phyloP scores from a whole-genome alignment of 1,140 invertebrate species.

The Maniola jurtina region DNA sequence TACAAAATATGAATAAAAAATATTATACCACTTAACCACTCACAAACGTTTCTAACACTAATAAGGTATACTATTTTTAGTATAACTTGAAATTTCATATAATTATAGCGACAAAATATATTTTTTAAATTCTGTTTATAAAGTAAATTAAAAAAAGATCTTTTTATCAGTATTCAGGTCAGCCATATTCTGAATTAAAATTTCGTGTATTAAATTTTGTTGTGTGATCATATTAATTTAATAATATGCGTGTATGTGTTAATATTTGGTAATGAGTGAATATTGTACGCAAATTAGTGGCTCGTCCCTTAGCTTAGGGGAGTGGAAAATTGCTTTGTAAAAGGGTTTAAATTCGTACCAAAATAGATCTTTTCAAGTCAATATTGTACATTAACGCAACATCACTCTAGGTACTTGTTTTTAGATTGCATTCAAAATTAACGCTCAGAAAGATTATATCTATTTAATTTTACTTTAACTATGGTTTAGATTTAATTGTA shows the following conservation, averaged over 20 bases:
- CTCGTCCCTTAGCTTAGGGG: constrained; percentile 16
- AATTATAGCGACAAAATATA: too few species aligned
- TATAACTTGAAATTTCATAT: background rate
- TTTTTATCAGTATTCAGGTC: too few species aligned
- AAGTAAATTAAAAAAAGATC: too few species aligned
- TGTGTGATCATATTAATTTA: too few species aligned
- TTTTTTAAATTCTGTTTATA: too few species aligned
- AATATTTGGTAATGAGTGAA: background rate
- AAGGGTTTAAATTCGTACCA: constrained; percentile 21
- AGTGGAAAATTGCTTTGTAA: constrained; percentile 27
- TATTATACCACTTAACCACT: background rate
- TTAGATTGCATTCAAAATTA: too few species aligned
- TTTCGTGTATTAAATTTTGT: too few species aligned
- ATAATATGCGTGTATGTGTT: too few species aligned
- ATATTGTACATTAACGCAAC: background rate
- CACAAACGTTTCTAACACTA: background rate
- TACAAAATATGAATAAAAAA: background rate
- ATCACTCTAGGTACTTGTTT: background rate
- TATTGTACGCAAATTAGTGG: constrained; percentile 3
- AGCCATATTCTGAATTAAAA: too few species aligned
- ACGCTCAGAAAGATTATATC: too few species aligned
- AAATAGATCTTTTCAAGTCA: constrained; percentile 14
- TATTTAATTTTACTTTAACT: too few species aligned
- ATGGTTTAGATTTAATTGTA: too few species aligned
- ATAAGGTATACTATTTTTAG: background rate